phyloP scores from a whole-genome alignment of 2,888 invertebrate genomes.

The Bhutanitis thaidina region DNA sequence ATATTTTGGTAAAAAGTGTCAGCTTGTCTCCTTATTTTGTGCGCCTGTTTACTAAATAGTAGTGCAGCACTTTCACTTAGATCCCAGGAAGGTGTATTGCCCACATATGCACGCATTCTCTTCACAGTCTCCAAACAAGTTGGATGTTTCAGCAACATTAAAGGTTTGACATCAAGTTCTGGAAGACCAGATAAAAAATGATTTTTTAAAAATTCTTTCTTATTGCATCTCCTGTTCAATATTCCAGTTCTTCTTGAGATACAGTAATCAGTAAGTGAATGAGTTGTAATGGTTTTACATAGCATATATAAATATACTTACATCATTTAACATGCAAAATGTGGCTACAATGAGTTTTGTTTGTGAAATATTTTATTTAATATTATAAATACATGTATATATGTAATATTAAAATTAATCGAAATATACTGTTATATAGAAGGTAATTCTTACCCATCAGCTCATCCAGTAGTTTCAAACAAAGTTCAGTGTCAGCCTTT shows the following conservation, averaged over 20 bases:
- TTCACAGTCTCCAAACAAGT: conserved; percentile 88
- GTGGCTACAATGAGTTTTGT: no score
- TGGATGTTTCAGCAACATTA: conserved; percentile 91
- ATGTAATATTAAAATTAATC: no score
- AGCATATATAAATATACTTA: no score
- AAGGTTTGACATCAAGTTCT: conserved; percentile 81
- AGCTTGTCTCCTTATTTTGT: conserved; percentile 84
- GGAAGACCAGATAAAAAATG: conserved; percentile 23
- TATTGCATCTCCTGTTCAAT: no score
- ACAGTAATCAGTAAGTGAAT: no score
- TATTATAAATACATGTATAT: no score
- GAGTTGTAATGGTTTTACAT: no score
- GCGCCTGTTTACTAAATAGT: conserved; percentile 83
- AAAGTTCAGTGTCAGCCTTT: conserved; percentile 85
- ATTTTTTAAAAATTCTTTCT: no score
- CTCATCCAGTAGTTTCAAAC: conserved; percentile 84
- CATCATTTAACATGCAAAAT: no score
- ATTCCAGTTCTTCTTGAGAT: no score
- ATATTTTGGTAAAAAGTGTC: conserved; percentile 64
- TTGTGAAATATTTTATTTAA: no score
- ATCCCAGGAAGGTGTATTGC: conserved; percentile 88
- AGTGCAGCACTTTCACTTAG: conserved; percentile 78
- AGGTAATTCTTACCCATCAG: conserved; percentile 52
- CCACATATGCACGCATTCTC: conserved; percentile 87
- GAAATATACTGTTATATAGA: no score